Evolutionary conservation across 2,888 invertebrate species (phyloP).

Genomic region (Synanthedon myopaeformis): DNA sequence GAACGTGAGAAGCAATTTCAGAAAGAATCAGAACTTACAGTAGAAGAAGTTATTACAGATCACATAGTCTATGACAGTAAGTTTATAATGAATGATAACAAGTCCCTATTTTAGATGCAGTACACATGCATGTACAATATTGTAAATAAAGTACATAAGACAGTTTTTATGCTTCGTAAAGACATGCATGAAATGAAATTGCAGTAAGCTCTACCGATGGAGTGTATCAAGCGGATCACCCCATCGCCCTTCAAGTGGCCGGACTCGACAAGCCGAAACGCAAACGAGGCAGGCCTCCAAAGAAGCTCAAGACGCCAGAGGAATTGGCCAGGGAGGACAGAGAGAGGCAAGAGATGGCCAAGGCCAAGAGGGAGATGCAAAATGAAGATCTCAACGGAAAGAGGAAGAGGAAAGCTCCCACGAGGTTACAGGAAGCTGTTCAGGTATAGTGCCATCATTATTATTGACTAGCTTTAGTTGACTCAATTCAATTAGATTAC

Average conservation of each 20-base stretch:
- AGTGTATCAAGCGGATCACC: conserved; percentile 75
- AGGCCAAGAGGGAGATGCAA: conserved; percentile 15
- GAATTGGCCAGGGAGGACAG: conserved; percentile 28
- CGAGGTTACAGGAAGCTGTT: conserved; percentile 70
- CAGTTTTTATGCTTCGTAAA: not conserved
- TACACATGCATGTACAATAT: no score
- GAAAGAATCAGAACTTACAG: conserved; percentile 19
- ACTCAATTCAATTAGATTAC: no score
- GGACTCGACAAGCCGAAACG: conserved; percentile 75
- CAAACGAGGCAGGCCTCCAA: conserved; percentile 79
- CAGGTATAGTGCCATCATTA: conserved; percentile 44
- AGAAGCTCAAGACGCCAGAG: conserved; percentile 55
- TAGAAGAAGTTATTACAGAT: conserved; percentile 29
- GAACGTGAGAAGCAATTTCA: conserved; percentile 50
- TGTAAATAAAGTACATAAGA: no score
- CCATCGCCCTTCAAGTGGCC: conserved; percentile 72
- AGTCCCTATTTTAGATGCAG: no score
- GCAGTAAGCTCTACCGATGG: conserved; percentile 73
- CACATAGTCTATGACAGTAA: conserved; percentile 52
- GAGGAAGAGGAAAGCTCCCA: conserved; percentile 75
- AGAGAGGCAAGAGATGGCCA: conserved; percentile 16
- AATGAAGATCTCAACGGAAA: conserved; percentile 68
- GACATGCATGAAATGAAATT: conserved; percentile 6
- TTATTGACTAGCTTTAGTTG: no score
- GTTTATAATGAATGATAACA: conserved; percentile 6